phyloP scores from a whole-genome alignment of 2,888 invertebrate species.

The Lycophotia porphyrea region DNA sequence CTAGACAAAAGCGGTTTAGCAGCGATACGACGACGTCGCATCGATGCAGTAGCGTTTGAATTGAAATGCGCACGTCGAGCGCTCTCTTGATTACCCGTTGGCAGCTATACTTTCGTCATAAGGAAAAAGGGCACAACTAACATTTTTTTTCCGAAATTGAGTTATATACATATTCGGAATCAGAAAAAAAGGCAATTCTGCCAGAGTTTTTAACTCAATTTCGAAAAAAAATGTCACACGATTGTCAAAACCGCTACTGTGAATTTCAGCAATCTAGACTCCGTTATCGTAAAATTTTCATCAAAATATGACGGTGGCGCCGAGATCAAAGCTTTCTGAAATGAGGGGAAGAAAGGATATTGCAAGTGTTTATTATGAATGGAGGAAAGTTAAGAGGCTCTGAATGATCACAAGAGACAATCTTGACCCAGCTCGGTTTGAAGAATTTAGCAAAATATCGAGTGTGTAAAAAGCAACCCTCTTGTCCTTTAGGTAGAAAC shows the following conservation, averaged over 20 bases:
- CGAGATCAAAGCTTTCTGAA: conserved; percentile 49
- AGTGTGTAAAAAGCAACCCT: conserved; percentile 48
- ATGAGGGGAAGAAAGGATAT: conserved; percentile 46
- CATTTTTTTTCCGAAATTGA: too few relatives aligned
- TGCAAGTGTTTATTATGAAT: conserved; percentile 62
- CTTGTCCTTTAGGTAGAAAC: conserved; percentile 32
- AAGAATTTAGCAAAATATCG: conserved; percentile 57
- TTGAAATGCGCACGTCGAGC: conserved; percentile 8
- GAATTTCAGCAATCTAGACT: conserved; percentile 10
- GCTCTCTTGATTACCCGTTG: conserved; percentile 28
- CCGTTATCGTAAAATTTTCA: conserved; percentile 22
- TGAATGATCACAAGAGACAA: conserved; percentile 56
- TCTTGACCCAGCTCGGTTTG: conserved; percentile 57
- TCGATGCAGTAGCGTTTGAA: conserved; percentile 8
- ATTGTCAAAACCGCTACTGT: conserved; percentile 15
- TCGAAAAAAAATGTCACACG: too few relatives aligned
- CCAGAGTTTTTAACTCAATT: too few relatives aligned
- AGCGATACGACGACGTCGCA: not conserved
- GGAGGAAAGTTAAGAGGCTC: conserved; percentile 49
- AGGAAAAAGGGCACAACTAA: too few relatives aligned
- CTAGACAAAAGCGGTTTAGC: conserved; percentile 8
- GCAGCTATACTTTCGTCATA: too few relatives aligned
- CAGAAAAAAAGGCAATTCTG: too few relatives aligned
- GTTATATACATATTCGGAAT: too few relatives aligned
- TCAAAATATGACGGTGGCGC: conserved; percentile 25